These are phyloP conservation scores for Phoeniculus purpureus DNA, from an alignment of 2,797 vertebrate genomes.

Conservation along the genomic window DNA sequence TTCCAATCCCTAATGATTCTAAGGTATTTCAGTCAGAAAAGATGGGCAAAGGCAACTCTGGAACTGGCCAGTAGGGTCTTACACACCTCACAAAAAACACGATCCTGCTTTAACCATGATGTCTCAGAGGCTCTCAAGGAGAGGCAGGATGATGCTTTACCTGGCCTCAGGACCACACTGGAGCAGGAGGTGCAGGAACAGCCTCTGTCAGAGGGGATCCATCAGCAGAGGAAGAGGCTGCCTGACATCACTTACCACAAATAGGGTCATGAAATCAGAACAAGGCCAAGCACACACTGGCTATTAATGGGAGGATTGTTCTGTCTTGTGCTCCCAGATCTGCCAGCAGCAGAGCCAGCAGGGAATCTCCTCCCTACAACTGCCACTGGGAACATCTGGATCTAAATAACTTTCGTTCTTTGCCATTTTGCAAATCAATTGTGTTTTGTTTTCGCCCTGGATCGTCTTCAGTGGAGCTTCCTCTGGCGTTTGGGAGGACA, in stretches of 20 bases:
- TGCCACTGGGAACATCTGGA: slow-evolving; percentile 52
- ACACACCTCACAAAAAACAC: not conserved
- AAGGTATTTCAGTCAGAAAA: rapidly evolving
- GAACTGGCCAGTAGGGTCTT: not conserved
- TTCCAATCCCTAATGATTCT: too few species aligned
- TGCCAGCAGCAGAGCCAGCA: not conserved
- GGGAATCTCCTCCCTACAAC: slow-evolving; percentile 39
- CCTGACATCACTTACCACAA: slow-evolving; percentile 22
- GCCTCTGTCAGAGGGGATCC: not conserved
- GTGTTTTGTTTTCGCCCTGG: not conserved
- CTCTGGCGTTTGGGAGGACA: slow-evolving; percentile 19
- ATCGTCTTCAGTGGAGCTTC: not conserved
- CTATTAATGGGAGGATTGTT: not conserved
- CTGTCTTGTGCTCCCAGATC: not conserved
- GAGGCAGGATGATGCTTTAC: rapidly evolving
- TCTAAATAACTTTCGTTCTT: not conserved
- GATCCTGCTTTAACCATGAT: rapidly evolving
- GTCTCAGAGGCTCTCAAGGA: not conserved
- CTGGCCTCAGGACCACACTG: not conserved
- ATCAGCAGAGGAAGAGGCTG: slow-evolving; percentile 19
- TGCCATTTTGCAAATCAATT: slow-evolving; percentile 3
- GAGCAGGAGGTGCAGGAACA: not conserved
- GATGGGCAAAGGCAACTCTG: not conserved
- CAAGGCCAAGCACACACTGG: slow-evolving; percentile 8
- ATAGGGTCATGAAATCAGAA: not conserved